Conservation (phyloP, 1,140 invertebrate species). For the Drosophila nasuta region DNA sequence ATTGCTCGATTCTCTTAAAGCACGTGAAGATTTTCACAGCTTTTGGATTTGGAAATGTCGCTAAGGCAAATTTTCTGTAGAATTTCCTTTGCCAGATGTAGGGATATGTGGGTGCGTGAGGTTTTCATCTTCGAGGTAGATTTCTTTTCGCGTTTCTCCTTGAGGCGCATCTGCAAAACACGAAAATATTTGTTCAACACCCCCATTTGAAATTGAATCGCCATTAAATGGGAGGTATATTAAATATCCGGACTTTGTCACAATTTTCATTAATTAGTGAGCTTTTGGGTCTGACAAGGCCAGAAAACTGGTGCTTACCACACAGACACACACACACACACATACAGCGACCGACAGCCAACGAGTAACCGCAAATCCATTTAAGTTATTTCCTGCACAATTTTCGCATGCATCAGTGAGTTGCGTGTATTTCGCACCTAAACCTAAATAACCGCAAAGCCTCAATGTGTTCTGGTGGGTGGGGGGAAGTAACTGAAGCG, state of each 20-base stretch:
- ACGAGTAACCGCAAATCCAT: slow-evolving; percentile 59
- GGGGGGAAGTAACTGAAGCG: slow-evolving; percentile 5
- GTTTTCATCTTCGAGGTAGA: slow-evolving; percentile 88
- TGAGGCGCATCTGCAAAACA: slow-evolving; percentile 88
- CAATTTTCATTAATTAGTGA: slow-evolving; percentile 79
- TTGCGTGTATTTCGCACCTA: slow-evolving; percentile 76
- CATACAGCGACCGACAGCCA: background rate
- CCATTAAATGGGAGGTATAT: slow-evolving; percentile 43
- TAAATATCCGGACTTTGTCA: slow-evolving; percentile 28
- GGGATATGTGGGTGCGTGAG: slow-evolving; percentile 89
- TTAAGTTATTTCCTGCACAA: slow-evolving; percentile 77
- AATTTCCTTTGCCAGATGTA: slow-evolving; percentile 91
- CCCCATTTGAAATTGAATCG: background rate
- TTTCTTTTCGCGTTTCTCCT: slow-evolving; percentile 90
- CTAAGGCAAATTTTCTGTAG: slow-evolving; percentile 94
- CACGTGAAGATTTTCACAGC: slow-evolving; percentile 95
- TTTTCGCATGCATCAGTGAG: slow-evolving; percentile 73
- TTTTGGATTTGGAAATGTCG: slow-evolving; percentile 94
- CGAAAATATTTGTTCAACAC: background rate
- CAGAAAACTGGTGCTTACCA: background rate
- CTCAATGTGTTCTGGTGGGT: background rate
- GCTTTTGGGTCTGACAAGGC: slow-evolving; percentile 42
- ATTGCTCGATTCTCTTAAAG: slow-evolving; percentile 86
- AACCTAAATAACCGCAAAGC: slow-evolving; percentile 48
- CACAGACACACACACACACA: background rate